These are phyloP conservation scores for Mus spretus DNA, from an alignment of 2,797 vertebrate genomes.

Conservation along the genomic window DNA sequence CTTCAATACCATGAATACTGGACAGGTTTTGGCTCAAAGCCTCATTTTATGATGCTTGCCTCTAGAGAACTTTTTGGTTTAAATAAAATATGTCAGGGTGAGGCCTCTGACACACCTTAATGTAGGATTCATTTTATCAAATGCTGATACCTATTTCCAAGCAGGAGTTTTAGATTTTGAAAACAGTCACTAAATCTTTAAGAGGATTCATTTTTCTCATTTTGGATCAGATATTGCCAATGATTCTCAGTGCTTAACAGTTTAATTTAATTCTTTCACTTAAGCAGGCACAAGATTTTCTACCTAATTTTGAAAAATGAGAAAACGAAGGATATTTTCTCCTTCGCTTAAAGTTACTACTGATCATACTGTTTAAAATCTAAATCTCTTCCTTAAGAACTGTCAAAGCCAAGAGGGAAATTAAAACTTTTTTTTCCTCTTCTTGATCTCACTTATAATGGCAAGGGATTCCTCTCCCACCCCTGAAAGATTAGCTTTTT, in stretches of 20 bases:
- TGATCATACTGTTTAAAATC: conserved; percentile 57
- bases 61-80: conserved; percentile 53
- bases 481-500: background rate
- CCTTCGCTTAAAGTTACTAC: conserved; percentile 22
- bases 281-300: conserved; percentile 43
- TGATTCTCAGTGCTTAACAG: conserved; percentile 55
- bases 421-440: conserved; percentile 71
- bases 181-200: conserved; percentile 55
- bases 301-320: conserved; percentile 50
- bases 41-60: conserved; percentile 29
- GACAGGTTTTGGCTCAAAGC: conserved; percentile 51
- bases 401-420: conserved; percentile 71
- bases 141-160: conserved; percentile 32
- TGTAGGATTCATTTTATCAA: conserved; percentile 28
- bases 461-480: background rate
- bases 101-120: background rate
- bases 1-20: background rate
- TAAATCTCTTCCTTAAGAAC: conserved; percentile 68
- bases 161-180: conserved; percentile 54
- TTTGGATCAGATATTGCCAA: conserved; percentile 67
- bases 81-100: background rate
- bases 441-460: conserved; percentile 30
- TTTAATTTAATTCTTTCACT: conserved; percentile 70
- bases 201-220: conserved; percentile 59
- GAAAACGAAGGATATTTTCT: conserved; percentile 58